These are phyloP conservation scores for Cecidostiba fungosa DNA, from an alignment of 2,888 invertebrate species.

Conservation along the genomic window DNA sequence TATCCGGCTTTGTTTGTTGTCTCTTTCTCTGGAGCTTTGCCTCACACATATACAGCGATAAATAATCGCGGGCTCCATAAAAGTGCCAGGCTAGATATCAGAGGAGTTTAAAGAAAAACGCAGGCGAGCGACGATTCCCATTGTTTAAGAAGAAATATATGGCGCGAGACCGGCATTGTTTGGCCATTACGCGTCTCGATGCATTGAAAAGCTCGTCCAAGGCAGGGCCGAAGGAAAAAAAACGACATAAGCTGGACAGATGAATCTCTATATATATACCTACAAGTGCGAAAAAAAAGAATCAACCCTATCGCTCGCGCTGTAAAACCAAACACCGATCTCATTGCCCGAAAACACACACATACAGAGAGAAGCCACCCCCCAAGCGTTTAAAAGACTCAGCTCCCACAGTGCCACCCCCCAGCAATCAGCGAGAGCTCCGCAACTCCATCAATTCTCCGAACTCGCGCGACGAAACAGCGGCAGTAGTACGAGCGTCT, in stretches of 20 bases:
- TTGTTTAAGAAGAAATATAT: constrained; percentile 61
- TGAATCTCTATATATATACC: neutral
- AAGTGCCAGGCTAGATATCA: constrained; percentile 61
- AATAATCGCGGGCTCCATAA: constrained; percentile 61
- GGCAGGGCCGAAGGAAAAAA: constrained; percentile 1
- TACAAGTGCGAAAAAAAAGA: neutral
- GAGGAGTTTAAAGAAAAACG: constrained; percentile 57
- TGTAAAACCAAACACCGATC: constrained; percentile 5
- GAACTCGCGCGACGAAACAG: neutral
- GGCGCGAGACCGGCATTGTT: constrained; percentile 38
- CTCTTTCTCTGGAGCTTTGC: neutral
- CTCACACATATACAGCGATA: constrained; percentile 36
- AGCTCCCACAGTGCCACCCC: constrained; percentile 4
- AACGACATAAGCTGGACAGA: neutral
- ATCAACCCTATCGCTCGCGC: neutral
- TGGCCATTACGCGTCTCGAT: constrained; percentile 36
- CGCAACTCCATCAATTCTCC: constrained; percentile 46
- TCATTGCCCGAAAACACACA: neutral
- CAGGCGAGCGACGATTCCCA: constrained; percentile 49
- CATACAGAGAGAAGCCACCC: neutral
- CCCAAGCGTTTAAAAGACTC: neutral
- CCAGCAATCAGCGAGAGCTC: constrained; percentile 52
- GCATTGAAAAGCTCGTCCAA: constrained; percentile 33
- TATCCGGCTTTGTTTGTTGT: constrained; percentile 50
- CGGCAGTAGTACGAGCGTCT: neutral